phyloP scores from a whole-genome alignment of 35 echinoderm and acorn worm species.

The Eucidaris tribuloides region DNA sequence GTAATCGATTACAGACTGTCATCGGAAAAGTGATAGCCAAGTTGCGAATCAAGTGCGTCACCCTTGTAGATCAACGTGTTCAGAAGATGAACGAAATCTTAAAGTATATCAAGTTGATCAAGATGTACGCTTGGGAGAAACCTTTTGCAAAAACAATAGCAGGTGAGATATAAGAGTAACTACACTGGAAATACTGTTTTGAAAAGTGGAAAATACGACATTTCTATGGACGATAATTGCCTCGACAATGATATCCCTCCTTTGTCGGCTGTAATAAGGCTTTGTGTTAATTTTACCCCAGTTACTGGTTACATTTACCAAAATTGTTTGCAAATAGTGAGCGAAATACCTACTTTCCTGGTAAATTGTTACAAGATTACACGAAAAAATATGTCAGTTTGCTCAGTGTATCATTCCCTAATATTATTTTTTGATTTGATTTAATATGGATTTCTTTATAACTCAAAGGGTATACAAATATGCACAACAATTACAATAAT shows the following conservation, averaged over 20 bases:
- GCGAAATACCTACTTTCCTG: too few relatives aligned
- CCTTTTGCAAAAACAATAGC: slow-evolving; percentile 76
- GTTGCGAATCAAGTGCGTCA: slow-evolving; percentile 54
- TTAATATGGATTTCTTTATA: neutral
- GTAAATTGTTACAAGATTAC: neutral
- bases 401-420: neutral
- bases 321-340: neutral
- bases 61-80: slow-evolving; percentile 57
- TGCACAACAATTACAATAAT: neutral
- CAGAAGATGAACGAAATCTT: slow-evolving; percentile 89
- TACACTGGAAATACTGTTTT: neutral
- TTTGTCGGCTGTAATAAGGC: neutral
- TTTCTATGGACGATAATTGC: neutral
- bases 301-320: neutral
- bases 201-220: neutral
- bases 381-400: neutral
- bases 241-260: neutral
- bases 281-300: too few relatives aligned
- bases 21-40: slow-evolving; percentile 46
- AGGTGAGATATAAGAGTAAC: slow-evolving; percentile 27
- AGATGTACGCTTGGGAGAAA: slow-evolving; percentile 94
- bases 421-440: neutral
- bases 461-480: neutral
- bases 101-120: slow-evolving; percentile 77
- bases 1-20: too few relatives aligned